These are phyloP conservation scores for Parnassius apollo DNA, from an alignment of 2,888 invertebrate genomes.

Conservation along the genomic window DNA sequence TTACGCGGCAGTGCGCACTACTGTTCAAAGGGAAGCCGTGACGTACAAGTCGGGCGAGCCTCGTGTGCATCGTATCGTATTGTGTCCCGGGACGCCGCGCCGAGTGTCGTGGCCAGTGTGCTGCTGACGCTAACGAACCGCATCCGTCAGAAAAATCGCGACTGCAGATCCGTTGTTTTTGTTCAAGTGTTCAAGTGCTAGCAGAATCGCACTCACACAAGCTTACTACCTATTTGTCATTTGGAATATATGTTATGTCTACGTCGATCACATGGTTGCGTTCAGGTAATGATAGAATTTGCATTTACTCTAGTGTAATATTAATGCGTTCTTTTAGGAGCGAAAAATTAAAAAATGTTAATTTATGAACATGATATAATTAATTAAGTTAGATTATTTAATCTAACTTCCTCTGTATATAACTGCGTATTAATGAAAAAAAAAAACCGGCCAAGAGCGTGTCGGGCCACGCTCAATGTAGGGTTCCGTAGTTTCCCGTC, in stretches of 20 bases:
- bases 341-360: background rate
- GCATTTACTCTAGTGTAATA: slow-evolving; percentile 1
- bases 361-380: background rate
- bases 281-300: slow-evolving; percentile 45
- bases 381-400: slow-evolving; percentile 3
- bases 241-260: slow-evolving; percentile 34
- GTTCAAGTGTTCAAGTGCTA: slow-evolving; percentile 44
- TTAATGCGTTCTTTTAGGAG: slow-evolving; percentile 1
- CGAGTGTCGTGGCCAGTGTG: slow-evolving; percentile 37
- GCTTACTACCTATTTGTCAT: slow-evolving; percentile 36
- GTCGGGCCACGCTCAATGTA: too few relatives aligned
- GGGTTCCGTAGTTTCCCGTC: too few relatives aligned
- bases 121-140: slow-evolving; percentile 41
- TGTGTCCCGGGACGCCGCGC: slow-evolving; percentile 51
- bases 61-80: slow-evolving; percentile 41
- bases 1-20: slow-evolving; percentile 71
- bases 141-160: slow-evolving; percentile 44
- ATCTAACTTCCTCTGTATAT: slow-evolving; percentile 1
- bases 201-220: slow-evolving; percentile 45
- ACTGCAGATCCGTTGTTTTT: slow-evolving; percentile 45
- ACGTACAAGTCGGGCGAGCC: slow-evolving; percentile 44
- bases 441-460: too few relatives aligned
- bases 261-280: slow-evolving; percentile 53
- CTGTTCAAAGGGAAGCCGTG: slow-evolving; percentile 68
- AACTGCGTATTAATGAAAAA: slow-evolving; percentile 18